Evolutionary conservation across 2,113 vertebrate species (phyloP).

Genomic region (Leiothrix lutea): DNA sequence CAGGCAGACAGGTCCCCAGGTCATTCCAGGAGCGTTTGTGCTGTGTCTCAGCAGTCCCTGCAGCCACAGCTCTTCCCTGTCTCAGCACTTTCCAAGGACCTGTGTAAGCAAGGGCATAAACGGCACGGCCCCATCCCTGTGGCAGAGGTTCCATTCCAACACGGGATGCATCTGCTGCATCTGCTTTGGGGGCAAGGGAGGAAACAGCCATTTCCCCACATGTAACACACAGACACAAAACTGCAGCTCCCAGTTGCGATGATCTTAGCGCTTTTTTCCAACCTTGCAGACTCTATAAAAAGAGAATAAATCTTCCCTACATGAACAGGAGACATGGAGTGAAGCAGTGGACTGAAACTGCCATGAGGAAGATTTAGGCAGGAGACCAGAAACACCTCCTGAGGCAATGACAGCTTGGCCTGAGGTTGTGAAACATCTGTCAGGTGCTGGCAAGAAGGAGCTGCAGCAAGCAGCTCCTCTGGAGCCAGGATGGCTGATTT

Average conservation of each 20-base stretch:
- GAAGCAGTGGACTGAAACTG: neutral
- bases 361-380: neutral
- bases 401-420: neutral
- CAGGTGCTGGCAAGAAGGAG: neutral
- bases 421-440: fast-evolving
- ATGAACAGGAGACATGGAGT: neutral
- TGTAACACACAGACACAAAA: neutral
- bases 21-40: no score
- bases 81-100: neutral
- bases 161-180: neutral
- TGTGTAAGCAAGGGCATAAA: fast-evolving
- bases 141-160: neutral
- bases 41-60: neutral
- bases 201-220: neutral
- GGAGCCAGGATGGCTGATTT: neutral
- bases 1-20: neutral
- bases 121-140: fast-evolving
- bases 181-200: neutral
- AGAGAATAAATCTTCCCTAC: neutral
- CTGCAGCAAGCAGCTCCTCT: neutral
- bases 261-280: neutral
- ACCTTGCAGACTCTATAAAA: neutral
- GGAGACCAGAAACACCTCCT: neutral
- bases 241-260: neutral
- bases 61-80: neutral